Percentiles rank a stretch among this genome's conserved stretches.
These are phyloP conservation scores for Frankliniella fusca DNA, from an alignment of 2,888 invertebrate genomes.

Conservation along the genomic window DNA sequence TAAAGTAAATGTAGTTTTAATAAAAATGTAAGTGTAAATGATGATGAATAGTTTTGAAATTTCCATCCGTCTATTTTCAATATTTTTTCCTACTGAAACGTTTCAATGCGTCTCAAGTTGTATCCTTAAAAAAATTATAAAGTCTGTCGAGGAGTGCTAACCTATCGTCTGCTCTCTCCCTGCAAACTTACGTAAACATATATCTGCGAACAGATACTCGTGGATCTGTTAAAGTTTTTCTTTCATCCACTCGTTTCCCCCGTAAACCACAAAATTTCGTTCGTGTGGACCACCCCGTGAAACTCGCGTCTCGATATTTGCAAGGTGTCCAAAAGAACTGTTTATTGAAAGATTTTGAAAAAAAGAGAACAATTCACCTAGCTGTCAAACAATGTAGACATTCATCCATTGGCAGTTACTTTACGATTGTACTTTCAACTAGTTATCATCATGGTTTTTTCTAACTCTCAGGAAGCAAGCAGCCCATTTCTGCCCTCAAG, in stretches of 20 bases:
- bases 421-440: not conserved
- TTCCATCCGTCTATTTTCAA: no score
- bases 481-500: no score
- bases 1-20: no score
- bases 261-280: no score
- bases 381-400: no score
- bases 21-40: no score
- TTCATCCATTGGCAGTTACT: no score
- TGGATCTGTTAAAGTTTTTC: not conserved
- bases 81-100: no score
- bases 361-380: not conserved
- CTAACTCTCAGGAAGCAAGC: not conserved
- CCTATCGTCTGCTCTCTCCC: conserved; percentile 12
- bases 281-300: not conserved
- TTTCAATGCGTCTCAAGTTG: no score
- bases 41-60: no score
- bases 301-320: not conserved
- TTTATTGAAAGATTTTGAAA: not conserved
- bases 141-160: not conserved
- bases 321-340: not conserved
- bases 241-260: not conserved
- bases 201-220: not conserved
- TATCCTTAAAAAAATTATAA: not conserved
- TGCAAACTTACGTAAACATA: not conserved
- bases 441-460: not conserved